Evolutionary conservation across 35 echinoderm and acorn worm species (phyloP), one percentile per base, ranked within the genome.

Genomic region (Antedon bifida): DNA sequence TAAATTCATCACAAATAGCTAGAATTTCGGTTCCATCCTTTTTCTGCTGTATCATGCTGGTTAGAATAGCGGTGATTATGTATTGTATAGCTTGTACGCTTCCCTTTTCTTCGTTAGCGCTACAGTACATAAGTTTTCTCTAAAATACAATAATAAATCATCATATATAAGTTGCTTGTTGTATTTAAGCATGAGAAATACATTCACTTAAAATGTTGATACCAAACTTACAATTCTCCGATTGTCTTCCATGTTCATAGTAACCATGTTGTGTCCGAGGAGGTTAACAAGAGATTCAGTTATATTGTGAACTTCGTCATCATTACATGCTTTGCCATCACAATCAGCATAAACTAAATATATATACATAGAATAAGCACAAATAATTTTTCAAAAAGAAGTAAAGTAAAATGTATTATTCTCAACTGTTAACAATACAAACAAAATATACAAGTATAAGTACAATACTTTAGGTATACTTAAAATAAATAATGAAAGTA

Each of bases 201-300:
- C 38, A 14, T 14, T 14, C 38, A 4, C 14, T 7, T 4, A 42
- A 4, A 7, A 14, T 42, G 4, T 7, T 7, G 4, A 42, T 7
- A 42, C 3, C 51, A 64, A 64, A 64, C 51, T 64, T n/a, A 85
- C 88, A 78, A 86, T 31, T 34, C 77, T 85, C 35, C 46, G 2
- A 26, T 28, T 10, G 11, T 90, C 79, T 17, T 90, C 51, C 5
- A 26, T 14, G 11, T 81, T 78, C 46, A 82, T 33, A 9, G 28
- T 35, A 28, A 56, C 83, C 35, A 90, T 73, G 79, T 90, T 85
- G 31, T 31, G 31, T 29, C 79, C 88, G 11, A 90, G 34, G 1
- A 77, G 31, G 10, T 90, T 23, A 64, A 64, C 79, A 30, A 90
- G 34, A 42, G 84, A 30, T 9, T 77, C 75, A 17, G 35, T 64